Base-by-base conservation (phyloP, 2,888 invertebrate species). In the Trissolcus japonicus region DNA sequence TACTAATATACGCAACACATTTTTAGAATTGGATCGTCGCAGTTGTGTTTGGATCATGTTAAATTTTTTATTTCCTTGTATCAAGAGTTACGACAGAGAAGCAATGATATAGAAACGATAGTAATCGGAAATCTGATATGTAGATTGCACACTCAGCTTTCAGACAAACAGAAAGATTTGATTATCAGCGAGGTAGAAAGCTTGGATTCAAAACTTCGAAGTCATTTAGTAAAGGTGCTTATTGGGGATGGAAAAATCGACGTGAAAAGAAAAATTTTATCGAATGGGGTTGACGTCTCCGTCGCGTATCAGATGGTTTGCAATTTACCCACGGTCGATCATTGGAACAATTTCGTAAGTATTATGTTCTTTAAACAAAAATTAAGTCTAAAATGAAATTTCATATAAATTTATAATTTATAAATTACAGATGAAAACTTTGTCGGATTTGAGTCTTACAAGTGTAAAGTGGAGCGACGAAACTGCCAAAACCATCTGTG, bases 321-420 rank as follows among this genome's bases (percentile, higher is more conserved):
- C 50, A 80, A 80, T 2, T 80, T 81, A 4, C 83, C 87, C 13
- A 82, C 82, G 1, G 63, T 80, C 13, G 76, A 80, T 46, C 85
- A 83, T 79, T 87, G 86, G 82, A 80, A 63, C 16, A 67, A 62
- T 51, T 78, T 88, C 17, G 87, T 87, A 79, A 79, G 83, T 79
- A 41, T 14, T 6, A 6, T n/a, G 1, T 16, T 46, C 1, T 46
- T 46, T 6, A 46, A 46, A 46, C 16, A 14, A 6, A 46, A 19
- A 16, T 16, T 46, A 14, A 46, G n/a, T 14, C 11, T 2, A 4
- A 46, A 46, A 46, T 46, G 3, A 9, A 19, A 19, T 53, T 46
- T 46, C 4, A 53, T n/a, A n/a, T n/a, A n/a, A n/a, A n/a, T 17
- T 21, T 13, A 25, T 55, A 6, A 41, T 56, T 29, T 63, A 40